These are phyloP conservation scores for Calycopis cecrops DNA, from an alignment of 1,140 invertebrate species.

Conservation along the genomic window DNA sequence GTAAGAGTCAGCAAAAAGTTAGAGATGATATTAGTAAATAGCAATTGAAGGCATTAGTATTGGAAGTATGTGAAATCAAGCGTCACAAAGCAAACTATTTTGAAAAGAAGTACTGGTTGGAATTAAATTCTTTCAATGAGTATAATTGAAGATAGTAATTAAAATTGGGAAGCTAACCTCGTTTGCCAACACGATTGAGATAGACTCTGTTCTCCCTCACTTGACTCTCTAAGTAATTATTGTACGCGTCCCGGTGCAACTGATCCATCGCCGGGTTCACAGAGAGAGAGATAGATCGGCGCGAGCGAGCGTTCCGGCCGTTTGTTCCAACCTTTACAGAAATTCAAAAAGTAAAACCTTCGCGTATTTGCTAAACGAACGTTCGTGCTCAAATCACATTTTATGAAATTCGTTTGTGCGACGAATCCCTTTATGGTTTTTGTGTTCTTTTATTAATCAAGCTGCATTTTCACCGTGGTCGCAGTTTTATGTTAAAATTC, in stretches of 20 bases:
- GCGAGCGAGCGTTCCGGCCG: constrained; percentile 30
- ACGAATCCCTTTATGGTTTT: constrained; percentile 2
- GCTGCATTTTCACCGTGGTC: neutral
- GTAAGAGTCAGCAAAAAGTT: no score
- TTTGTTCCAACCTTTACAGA: constrained; percentile 47
- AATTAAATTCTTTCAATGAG: no score
- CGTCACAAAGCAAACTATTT: no score
- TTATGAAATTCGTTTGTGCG: neutral
- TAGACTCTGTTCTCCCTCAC: constrained; percentile 73
- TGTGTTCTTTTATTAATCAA: constrained; percentile 4
- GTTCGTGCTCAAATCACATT: neutral
- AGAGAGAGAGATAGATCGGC: constrained; percentile 37
- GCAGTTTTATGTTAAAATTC: neutral
- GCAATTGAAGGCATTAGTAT: no score
- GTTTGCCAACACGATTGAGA: constrained; percentile 75
- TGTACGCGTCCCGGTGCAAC: constrained; percentile 81
- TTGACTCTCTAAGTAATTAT: constrained; percentile 75
- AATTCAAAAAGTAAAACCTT: constrained; percentile 8
- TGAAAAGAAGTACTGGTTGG: no score
- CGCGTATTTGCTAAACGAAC: constrained; percentile 10
- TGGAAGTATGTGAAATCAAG: no score
- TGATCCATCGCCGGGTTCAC: constrained; percentile 72
- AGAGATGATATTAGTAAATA: no score
- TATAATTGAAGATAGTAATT: neutral
- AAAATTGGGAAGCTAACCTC: constrained; percentile 42